Base-by-base conservation (phyloP, 2,113 vertebrate genomes). In the Corapipo altera region DNA sequence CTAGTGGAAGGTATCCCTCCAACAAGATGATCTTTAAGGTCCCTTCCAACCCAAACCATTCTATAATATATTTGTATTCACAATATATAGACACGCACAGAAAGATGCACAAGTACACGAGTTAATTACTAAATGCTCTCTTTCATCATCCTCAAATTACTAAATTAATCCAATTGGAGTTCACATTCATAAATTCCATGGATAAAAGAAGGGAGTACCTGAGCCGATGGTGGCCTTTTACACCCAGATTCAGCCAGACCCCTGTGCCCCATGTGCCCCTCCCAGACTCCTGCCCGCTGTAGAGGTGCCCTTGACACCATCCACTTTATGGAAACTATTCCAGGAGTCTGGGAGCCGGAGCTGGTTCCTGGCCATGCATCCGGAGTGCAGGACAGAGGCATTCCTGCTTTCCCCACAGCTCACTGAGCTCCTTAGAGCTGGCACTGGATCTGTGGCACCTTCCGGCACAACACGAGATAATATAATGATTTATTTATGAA, bases 261-360 rank as follows among this genome's bases (percentile, higher is more conserved):
- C 51, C 51, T 52, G 51, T 10, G 35, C 15, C 46, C 55, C 11
- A 69, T n/a, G 61, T 19, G 70, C 17, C 54, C 22, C 21, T 9
- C 17, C 18, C 18, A 19, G 51, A 30, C 17, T 66, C 55, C 78
- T 35, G 69, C 71, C 51, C 48, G 75, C 7, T 30, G 4, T 52
- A 54, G 94, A 95, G 94, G 79, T 95, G 93, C 89, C 96, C 89
- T 74, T 81, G 93, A 35, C 96, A 91, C 46, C 93, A 86, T 51
- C 51, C 59, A n/a, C 13, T 15, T 32, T 0, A 35, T 2, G 55
- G 89, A 74, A 89, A 89, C 24, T 11, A 28, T 89, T 84, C 51
- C 85, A 77, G 93, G 3, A 37, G 44, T 7, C 35, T 9, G 0
- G n/a, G 59, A 90, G 33, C 28, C 4, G 3, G 87, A 61, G 71